Conservation (phyloP, 2,888 invertebrate species). For the Choristoneura rosaceana region DNA sequence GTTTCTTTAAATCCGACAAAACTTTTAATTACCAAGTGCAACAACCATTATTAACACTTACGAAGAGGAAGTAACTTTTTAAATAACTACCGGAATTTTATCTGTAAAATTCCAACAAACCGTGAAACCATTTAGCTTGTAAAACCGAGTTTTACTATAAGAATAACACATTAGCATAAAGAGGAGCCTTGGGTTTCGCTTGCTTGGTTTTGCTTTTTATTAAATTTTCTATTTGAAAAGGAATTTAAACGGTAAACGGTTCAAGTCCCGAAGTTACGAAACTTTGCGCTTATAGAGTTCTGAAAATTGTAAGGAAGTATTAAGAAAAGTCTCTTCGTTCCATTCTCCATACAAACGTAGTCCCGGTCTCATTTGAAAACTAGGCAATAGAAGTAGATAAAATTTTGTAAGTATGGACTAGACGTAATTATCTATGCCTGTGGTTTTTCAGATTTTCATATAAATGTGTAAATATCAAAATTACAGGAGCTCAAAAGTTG, state of each 20-base stretch:
- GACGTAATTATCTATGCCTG: no score
- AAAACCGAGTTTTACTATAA: conserved; percentile 16
- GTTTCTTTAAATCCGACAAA: no score
- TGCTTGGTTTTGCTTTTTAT: neutral
- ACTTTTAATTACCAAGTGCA: neutral
- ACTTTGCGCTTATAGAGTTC: neutral
- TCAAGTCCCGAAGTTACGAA: neutral
- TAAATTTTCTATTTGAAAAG: neutral
- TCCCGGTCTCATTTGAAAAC: no score
- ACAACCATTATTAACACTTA: conserved; percentile 2
- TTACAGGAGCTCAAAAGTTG: no score
- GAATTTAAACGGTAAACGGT: neutral
- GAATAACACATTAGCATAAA: conserved; percentile 34
- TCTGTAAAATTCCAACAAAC: conserved; percentile 17
- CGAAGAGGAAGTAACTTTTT: neutral
- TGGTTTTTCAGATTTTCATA: no score
- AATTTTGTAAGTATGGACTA: no score
- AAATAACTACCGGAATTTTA: conserved; percentile 22
- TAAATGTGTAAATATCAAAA: no score
- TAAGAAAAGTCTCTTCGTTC: no score
- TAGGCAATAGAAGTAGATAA: no score
- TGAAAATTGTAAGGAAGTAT: no score
- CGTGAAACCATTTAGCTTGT: conserved; percentile 36
- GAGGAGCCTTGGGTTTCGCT: neutral
- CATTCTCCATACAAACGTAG: no score